Percentiles rank a stretch among this genome's conserved stretches.
These are phyloP conservation scores for Montipora sp. DNA, from an alignment of 64 coral and sea anemone species.

Conservation along the genomic window DNA sequence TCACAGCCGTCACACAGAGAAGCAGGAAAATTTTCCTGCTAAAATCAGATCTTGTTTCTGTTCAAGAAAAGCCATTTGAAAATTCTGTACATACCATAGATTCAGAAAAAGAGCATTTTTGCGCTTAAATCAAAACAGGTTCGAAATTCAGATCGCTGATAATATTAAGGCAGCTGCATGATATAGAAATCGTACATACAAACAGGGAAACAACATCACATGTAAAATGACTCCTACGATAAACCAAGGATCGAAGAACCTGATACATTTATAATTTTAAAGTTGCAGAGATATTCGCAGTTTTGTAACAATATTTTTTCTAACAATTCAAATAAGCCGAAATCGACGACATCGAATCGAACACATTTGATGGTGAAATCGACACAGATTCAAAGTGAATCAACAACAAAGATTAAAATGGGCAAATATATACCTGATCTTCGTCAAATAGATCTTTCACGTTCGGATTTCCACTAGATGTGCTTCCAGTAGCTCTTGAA, in stretches of 20 bases:
- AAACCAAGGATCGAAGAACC: not conserved
- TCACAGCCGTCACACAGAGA: not conserved
- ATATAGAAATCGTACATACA: too few species aligned
- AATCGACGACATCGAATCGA: not conserved
- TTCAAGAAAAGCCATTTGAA: too few species aligned
- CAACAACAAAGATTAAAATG: not conserved
- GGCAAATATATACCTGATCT: conserved; percentile 37
- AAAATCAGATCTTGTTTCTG: not conserved
- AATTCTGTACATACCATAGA: too few species aligned
- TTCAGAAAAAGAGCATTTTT: too few species aligned
- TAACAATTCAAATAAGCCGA: too few species aligned
- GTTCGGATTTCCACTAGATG: conserved; percentile 54
- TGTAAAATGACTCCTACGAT: not conserved
- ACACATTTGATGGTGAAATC: not conserved
- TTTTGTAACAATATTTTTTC: not conserved
- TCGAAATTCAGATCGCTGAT: not conserved
- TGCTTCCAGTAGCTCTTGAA: not conserved
- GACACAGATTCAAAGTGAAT: not conserved
- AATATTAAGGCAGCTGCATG: not conserved
- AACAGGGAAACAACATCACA: too few species aligned
- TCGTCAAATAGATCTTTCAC: conserved; percentile 80
- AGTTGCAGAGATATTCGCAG: not conserved
- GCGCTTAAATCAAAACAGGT: not conserved
- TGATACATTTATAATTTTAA: not conserved
- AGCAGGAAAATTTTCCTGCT: not conserved